Evolutionary conservation across 1,140 invertebrate species (phyloP).

Genomic region (Bombyx mandarina): DNA sequence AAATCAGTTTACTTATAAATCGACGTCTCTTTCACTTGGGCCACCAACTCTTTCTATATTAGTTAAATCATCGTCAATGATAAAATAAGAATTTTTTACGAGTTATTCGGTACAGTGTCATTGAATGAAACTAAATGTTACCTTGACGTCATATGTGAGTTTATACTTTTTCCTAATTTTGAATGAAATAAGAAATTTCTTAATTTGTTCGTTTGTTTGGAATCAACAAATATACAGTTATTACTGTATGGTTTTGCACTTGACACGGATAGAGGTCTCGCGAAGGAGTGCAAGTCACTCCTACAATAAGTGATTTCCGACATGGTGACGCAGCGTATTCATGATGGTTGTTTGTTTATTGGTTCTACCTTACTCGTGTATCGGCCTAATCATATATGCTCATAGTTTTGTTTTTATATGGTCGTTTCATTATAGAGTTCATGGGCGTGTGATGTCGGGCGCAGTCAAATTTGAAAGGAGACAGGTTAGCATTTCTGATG

Average conservation of each 20-base stretch:
- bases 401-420: constrained; percentile 68
- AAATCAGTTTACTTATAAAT: no score
- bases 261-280: constrained; percentile 33
- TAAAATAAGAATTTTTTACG: no score
- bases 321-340: constrained; percentile 58
- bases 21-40: no score
- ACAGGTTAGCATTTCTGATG: constrained; percentile 50
- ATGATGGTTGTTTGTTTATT: constrained; percentile 67
- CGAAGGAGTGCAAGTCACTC: constrained; percentile 54
- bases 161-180: no score
- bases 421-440: constrained; percentile 65
- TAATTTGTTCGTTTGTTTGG: neutral
- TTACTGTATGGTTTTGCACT: no score
- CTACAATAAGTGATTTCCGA: constrained; percentile 67
- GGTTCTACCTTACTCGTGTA: constrained; percentile 68
- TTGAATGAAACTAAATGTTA: no score
- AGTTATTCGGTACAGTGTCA: no score
- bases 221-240: neutral
- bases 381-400: constrained; percentile 67
- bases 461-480: constrained; percentile 66
- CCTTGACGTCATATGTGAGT: no score
- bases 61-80: no score
- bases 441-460: constrained; percentile 63
- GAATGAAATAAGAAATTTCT: no score
- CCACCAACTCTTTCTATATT: no score